Evolutionary conservation across 2,888 invertebrate genomes (phyloP), one percentile per base, ranked within the genome.

Genomic region (Neoitamus cyanurus): DNA sequence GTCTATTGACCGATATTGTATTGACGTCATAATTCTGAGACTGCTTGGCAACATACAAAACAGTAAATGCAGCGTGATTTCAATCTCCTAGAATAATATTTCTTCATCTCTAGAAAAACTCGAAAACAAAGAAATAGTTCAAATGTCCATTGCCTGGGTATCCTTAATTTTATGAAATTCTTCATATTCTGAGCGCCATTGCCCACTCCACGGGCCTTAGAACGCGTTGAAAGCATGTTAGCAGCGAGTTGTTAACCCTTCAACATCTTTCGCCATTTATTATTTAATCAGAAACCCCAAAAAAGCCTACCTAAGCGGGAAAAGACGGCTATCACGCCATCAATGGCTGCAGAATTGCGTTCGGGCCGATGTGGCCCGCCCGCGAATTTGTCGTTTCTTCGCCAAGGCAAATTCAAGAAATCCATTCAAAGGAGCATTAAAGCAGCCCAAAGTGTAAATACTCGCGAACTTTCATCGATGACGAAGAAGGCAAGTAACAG

Each of bases 401-500:
- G 28, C 75, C 58, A 42, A 28, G 25, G 70, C 75, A 75, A 75
- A 42, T 42, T 75, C 28, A 75, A 75, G 75, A 75, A 75, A 78
- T 78, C 48, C 31, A 31, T 34, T 9, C 15, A 80, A 82, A 34
- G 58, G 78, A 31, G 34, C 15, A 48, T 34, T 80, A 80, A 69
- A 82, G 69, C 82, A 69, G 25, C 69, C 82, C 30, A 69, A 82
- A 82, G 82, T 82, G 82, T 69, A 82, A 82, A 82, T 69, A 69
- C 69, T 20, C 36, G 37, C 82, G 69, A 82, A 82, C 36, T 82
- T 82, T 69, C 37, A 82, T 69, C 82, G 82, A 82, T 82, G 82
- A 82, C 69, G 82, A 58, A 58, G 58, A 82, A 82, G 69, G 69
- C 69, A 82, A 82, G 82, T 69, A 69, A 82, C 25, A 37, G n/a